phyloP scores from a whole-genome alignment of 2,888 invertebrate genomes.

The Choreutis nemorana region DNA sequence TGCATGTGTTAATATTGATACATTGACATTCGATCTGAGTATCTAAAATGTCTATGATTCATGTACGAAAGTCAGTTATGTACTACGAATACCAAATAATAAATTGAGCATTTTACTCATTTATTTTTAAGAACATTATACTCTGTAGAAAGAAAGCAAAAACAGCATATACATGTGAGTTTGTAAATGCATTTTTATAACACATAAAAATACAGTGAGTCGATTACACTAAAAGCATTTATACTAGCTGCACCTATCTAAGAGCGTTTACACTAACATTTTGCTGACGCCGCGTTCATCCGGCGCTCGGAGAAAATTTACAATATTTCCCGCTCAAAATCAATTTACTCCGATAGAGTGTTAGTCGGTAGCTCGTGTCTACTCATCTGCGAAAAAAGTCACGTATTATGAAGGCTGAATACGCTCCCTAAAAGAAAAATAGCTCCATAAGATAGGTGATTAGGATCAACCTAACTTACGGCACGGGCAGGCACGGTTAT shows the following conservation, averaged over 20 bases:
- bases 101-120: no score
- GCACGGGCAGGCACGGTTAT: background rate
- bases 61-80: no score
- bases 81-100: no score
- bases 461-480: conserved; percentile 10
- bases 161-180: no score
- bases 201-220: no score
- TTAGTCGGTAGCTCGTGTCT: conserved; percentile 27
- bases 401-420: conserved; percentile 42
- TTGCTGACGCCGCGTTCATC: conserved; percentile 25
- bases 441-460: conserved; percentile 27
- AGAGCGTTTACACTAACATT: conserved; percentile 18
- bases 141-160: no score
- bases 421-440: conserved; percentile 31
- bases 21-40: no score
- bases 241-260: conserved; percentile 11
- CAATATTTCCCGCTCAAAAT: conserved; percentile 49
- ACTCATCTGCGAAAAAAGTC: conserved; percentile 41
- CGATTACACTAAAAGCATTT: conserved; percentile 14
- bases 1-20: no score
- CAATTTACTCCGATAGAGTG: conserved; percentile 47
- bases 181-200: no score
- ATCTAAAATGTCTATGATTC: no score
- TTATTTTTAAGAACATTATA: no score
- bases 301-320: conserved; percentile 33